Evolutionary conservation across 2,888 invertebrate species (phyloP).

Genomic region (Temnothorax ravouxi): DNA sequence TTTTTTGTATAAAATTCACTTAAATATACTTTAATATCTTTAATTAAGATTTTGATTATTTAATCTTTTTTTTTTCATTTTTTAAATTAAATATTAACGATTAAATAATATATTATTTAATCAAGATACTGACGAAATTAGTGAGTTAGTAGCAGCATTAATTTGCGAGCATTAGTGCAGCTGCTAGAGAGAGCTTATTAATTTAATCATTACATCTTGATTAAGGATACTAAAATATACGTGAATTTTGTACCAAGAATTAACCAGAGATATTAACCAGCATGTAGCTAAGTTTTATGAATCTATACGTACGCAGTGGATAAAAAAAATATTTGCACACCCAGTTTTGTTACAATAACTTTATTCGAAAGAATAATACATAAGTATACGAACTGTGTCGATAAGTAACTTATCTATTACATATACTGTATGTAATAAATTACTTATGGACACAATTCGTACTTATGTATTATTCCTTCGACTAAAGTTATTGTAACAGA

Average conservation of each 20-base stretch:
- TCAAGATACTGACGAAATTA: background rate
- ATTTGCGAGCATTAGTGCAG: background rate
- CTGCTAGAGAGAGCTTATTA: background rate
- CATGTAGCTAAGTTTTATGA: background rate
- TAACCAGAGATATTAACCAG: too few relatives aligned
- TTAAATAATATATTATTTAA: background rate
- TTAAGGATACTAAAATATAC: background rate
- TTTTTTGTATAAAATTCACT: background rate
- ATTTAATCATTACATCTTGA: background rate
- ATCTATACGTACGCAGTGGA: background rate
- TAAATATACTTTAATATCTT: background rate
- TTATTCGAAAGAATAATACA: too few relatives aligned
- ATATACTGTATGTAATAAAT: too few relatives aligned
- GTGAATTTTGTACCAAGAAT: background rate
- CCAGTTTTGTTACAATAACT: too few relatives aligned
- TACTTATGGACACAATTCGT: too few relatives aligned
- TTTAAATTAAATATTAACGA: too few relatives aligned
- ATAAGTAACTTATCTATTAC: too few relatives aligned
- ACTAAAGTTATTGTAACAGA: too few relatives aligned
- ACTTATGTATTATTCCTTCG: too few relatives aligned
- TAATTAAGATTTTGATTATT: background rate
- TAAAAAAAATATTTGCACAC: too few relatives aligned
- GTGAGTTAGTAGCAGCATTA: background rate
- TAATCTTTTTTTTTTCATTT: too few relatives aligned
- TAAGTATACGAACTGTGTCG: too few relatives aligned